These are phyloP conservation scores for Drosophila prolongata DNA, from an alignment of 2,888 invertebrate species.

Conservation along the genomic window DNA sequence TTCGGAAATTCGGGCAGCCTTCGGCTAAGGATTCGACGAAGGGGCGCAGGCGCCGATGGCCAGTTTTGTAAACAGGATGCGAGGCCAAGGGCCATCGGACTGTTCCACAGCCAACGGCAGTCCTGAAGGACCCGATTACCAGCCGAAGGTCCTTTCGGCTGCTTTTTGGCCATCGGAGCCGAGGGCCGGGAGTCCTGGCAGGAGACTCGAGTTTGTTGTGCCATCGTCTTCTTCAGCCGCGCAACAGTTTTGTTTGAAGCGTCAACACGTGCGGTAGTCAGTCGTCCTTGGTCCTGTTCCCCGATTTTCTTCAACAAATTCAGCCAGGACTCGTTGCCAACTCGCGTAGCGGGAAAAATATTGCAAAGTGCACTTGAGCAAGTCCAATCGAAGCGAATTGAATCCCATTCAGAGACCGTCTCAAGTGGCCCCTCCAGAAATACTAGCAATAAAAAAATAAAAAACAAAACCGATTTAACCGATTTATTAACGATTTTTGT, in stretches of 20 bases:
- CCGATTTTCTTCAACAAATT: slow-evolving; percentile 1
- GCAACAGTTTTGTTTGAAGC: slow-evolving; percentile 76
- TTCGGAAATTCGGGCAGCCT: not conserved
- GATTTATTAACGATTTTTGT: slow-evolving; percentile 29
- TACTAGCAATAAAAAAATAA: not conserved
- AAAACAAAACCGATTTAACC: not conserved
- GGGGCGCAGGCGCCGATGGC: slow-evolving; percentile 63
- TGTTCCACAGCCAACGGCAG: slow-evolving; percentile 69
- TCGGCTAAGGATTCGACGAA: slow-evolving; percentile 17
- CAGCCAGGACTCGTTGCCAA: slow-evolving; percentile 7
- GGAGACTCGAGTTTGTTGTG: slow-evolving; percentile 37
- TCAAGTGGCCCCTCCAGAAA: slow-evolving; percentile 3
- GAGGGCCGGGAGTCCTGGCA: slow-evolving; percentile 15
- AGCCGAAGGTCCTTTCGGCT: slow-evolving; percentile 16
- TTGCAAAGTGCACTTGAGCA: slow-evolving; percentile 12
- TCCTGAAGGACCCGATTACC: slow-evolving; percentile 32
- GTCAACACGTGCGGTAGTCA: slow-evolving; percentile 71
- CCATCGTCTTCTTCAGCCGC: slow-evolving; percentile 21
- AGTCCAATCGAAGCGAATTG: not conserved
- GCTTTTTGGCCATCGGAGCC: not conserved
- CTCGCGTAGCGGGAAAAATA: slow-evolving; percentile 25
- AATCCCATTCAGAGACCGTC: not conserved
- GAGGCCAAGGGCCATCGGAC: slow-evolving; percentile 18
- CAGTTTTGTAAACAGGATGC: slow-evolving; percentile 46
- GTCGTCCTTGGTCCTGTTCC: slow-evolving; percentile 25